A percentile compares a stretch with the other conserved stretches of the same genome.
phyloP scores from a whole-genome alignment of 2,888 invertebrate genomes.

The Drosophila differens region DNA sequence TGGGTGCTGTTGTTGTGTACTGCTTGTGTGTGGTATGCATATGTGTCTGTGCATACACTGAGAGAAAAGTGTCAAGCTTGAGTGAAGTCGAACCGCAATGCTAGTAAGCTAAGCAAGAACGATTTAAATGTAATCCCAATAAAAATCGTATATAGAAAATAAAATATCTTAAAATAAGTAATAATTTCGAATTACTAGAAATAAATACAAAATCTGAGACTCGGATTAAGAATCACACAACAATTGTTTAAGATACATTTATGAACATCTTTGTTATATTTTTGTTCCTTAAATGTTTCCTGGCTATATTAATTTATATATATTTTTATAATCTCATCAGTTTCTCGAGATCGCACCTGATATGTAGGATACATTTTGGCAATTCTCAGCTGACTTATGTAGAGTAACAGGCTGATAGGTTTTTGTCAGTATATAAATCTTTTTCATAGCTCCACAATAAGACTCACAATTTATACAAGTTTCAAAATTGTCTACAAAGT shows the following conservation, averaged over 20 bases:
- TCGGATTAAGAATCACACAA: background rate
- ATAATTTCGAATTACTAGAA: background rate
- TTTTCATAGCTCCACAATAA: background rate
- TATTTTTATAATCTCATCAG: background rate
- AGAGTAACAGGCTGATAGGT: fast-evolving
- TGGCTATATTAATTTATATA: fast-evolving
- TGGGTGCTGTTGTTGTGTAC: constrained; percentile 4
- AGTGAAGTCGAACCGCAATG: background rate
- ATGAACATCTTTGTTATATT: too few relatives aligned
- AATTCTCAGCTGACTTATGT: background rate
- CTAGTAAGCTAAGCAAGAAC: background rate
- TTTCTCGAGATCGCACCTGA: background rate
- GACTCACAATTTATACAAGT: background rate
- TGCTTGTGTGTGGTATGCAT: constrained; percentile 5
- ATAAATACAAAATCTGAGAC: background rate
- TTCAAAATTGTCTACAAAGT: background rate
- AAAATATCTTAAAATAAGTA: background rate
- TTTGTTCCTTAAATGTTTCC: background rate
- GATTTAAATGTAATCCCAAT: too few relatives aligned
- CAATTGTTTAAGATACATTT: background rate
- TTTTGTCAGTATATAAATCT: too few relatives aligned
- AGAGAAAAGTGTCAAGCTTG: constrained; percentile 2
- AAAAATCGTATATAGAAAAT: background rate
- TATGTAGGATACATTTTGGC: background rate
- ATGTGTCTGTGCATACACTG: constrained; percentile 20